Evolutionary conservation across 2,113 vertebrate species (phyloP).

Genomic region (Campylomormyrus numenius): DNA sequence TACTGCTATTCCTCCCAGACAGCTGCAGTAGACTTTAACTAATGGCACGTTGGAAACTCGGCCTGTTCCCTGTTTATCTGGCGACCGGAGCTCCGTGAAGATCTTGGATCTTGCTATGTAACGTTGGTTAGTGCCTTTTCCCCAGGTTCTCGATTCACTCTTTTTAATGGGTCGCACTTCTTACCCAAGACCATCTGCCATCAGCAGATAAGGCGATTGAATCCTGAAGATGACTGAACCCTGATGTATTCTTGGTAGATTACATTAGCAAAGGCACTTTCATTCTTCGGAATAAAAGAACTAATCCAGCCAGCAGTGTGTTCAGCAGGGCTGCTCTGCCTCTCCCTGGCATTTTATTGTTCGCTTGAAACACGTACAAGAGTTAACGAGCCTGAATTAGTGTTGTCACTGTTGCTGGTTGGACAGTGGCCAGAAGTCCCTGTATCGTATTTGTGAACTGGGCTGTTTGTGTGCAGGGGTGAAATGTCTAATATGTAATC

Average conservation of each 20-base stretch:
- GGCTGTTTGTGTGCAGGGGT: not conserved
- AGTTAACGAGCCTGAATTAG: not conserved
- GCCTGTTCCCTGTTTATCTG: not conserved
- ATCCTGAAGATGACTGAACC: not conserved
- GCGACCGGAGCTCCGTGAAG: not conserved
- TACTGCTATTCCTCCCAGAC: conserved; percentile 5
- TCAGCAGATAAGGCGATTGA: not conserved
- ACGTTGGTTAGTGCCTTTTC: not conserved
- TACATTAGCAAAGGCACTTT: not conserved
- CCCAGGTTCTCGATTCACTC: not conserved
- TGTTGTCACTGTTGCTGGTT: not conserved
- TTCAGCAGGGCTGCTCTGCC: not conserved
- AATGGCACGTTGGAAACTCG: not conserved
- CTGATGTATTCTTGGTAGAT: not conserved
- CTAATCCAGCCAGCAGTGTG: not conserved
- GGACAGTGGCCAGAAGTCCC: not conserved
- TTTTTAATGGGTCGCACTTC: not conserved
- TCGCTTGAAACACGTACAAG: not conserved
- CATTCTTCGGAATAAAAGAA: not conserved
- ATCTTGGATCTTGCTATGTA: not conserved
- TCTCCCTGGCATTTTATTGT: not conserved
- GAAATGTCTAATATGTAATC: not conserved
- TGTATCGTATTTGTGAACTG: not conserved
- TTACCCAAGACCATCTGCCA: not conserved
- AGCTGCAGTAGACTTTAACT: not conserved